Conservation (phyloP, 1,140 invertebrate genomes). For the Hydropsyche tenuis region DNA sequence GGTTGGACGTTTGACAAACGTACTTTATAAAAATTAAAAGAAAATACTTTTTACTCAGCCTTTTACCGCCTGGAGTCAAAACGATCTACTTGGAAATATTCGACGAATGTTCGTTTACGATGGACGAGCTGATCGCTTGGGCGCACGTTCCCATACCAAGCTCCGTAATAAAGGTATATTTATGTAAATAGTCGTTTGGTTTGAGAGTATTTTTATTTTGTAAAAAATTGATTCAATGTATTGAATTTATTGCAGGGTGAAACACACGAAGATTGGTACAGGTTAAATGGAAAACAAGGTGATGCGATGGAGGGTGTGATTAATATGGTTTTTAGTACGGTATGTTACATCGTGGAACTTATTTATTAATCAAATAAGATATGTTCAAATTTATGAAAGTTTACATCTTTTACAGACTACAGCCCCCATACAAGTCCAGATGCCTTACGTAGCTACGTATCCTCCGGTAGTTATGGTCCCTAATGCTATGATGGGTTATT, state of each 20-base stretch:
- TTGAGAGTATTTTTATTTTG: too few relatives aligned
- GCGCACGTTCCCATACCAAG: conserved; percentile 84
- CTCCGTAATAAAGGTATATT: conserved; percentile 69
- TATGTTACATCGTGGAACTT: conserved; percentile 60
- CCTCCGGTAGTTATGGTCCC: conserved; percentile 72
- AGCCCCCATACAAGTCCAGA: conserved; percentile 50
- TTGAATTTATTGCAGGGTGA: conserved; percentile 72
- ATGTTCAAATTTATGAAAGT: not conserved
- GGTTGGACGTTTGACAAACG: too few relatives aligned
- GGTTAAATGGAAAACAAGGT: conserved; percentile 89
- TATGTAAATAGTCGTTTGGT: too few relatives aligned
- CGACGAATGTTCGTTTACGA: conserved; percentile 95
- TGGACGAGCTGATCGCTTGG: conserved; percentile 96
- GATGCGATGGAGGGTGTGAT: conserved; percentile 91
- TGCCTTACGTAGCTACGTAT: conserved; percentile 51
- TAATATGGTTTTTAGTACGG: conserved; percentile 78
- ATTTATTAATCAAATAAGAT: not conserved
- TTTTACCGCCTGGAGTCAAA: conserved; percentile 86
- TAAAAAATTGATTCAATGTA: not conserved
- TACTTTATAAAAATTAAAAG: not conserved
- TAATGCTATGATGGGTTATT: conserved; percentile 59
- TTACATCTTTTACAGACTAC: conserved; percentile 53
- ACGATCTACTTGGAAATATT: conserved; percentile 93
- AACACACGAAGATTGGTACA: conserved; percentile 93
- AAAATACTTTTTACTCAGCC: conserved; percentile 64